phyloP scores from a whole-genome alignment of 1,140 invertebrate genomes.

The Cherax quadricarinatus region DNA sequence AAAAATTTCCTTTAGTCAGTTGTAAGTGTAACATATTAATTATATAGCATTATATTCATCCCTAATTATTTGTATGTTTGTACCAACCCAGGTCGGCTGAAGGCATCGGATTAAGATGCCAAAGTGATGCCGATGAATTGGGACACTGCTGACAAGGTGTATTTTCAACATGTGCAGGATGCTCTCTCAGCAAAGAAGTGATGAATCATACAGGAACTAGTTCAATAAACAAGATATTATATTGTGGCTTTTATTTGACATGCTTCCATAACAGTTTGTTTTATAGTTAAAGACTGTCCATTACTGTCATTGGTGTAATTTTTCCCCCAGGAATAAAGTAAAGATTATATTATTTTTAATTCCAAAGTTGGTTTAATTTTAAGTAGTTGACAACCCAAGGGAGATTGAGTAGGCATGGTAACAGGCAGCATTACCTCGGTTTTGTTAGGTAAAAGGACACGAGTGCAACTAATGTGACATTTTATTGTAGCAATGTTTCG shows the following conservation, averaged over 20 bases:
- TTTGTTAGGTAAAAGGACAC: too few species aligned
- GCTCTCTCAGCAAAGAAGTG: constrained; percentile 13
- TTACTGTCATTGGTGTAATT: not conserved
- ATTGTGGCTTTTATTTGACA: constrained; percentile 18
- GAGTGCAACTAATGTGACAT: too few species aligned
- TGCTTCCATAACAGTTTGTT: not conserved
- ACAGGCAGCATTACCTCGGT: not conserved
- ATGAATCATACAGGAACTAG: constrained; percentile 14
- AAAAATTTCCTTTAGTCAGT: not conserved
- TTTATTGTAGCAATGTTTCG: too few species aligned
- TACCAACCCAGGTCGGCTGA: constrained; percentile 15
- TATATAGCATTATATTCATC: not conserved
- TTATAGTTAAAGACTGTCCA: not conserved
- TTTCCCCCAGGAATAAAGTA: not conserved
- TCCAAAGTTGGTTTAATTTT: not conserved
- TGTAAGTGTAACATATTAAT: not conserved
- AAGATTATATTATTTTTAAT: not conserved
- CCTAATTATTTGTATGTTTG: constrained; percentile 12
- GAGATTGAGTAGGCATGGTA: not conserved
- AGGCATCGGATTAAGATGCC: constrained; percentile 4
- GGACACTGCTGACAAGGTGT: not conserved
- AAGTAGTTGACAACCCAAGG: not conserved
- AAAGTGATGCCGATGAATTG: not conserved
- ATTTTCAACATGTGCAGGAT: constrained; percentile 1
- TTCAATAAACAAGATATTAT: constrained; percentile 10